A percentile compares a stretch with the other conserved stretches of the same genome.
These are phyloP conservation scores for Galleria mellonella DNA, from an alignment of 1,140 invertebrate genomes.

Conservation along the genomic window DNA sequence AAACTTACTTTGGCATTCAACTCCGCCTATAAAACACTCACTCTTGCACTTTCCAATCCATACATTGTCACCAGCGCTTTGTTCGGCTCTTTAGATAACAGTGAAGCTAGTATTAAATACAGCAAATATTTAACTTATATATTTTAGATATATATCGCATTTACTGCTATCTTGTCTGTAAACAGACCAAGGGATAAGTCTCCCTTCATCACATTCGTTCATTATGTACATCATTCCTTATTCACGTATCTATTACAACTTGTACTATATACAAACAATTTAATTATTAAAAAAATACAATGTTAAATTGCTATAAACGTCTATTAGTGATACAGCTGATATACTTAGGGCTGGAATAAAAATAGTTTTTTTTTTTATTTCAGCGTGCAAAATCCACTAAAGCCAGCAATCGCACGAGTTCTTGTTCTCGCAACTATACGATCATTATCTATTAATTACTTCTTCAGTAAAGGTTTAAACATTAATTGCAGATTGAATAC, in stretches of 20 bases:
- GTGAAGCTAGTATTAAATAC: conserved; percentile 63
- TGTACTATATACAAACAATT: conserved; percentile 75
- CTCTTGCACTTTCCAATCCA: conserved; percentile 7
- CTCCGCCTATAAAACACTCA: background rate
- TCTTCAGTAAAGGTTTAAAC: conserved; percentile 34
- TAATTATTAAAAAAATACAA: conserved; percentile 68
- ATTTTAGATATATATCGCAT: conserved; percentile 26
- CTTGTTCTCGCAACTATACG: conserved; percentile 45
- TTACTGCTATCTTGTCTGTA: conserved; percentile 12
- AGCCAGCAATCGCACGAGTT: conserved; percentile 51
- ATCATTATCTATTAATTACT: conserved; percentile 30
- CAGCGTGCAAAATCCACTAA: conserved; percentile 67
- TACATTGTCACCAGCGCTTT: conserved; percentile 48
- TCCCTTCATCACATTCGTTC: conserved; percentile 36
- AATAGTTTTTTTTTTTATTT: conserved; percentile 56
- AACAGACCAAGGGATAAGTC: conserved; percentile 30
- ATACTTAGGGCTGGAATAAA: conserved; percentile 63
- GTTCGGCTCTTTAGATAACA: conserved; percentile 50
- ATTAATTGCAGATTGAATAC: conserved; percentile 30
- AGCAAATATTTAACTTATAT: conserved; percentile 54
- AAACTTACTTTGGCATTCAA: conserved; percentile 16
- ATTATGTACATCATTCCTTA: conserved; percentile 58
- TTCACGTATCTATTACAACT: conserved; percentile 60
- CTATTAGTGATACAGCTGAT: conserved; percentile 40
- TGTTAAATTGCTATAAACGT: conserved; percentile 64